Base-by-base conservation (phyloP, 2,888 invertebrate genomes). In the Noctua comes region DNA sequence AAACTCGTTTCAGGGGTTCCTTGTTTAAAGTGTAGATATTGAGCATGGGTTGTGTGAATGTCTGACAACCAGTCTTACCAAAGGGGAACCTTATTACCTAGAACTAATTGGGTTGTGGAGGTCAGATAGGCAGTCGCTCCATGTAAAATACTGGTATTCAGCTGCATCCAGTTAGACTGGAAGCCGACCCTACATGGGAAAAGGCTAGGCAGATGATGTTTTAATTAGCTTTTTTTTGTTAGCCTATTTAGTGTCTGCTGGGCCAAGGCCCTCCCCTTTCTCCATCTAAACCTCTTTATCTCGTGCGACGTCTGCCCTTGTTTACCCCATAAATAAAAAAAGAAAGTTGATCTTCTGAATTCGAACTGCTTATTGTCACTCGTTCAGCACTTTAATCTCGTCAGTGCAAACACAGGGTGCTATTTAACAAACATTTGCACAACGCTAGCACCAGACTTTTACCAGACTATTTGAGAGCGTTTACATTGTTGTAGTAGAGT, bases 341-440 rank as follows among this genome's bases (percentile, higher is more conserved):
- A 0, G 21, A 24, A 10, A 76, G 27, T 68, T 1, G 24, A 24
- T 2, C 74, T 86, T 84, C 82, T 82, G 36, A 0, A 31, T 48
- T 48, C 13, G 0, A 1, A 13, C 57, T 82, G 46, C 27, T 4
- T 36, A 62, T 43, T 77, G 86, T 18, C 72, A 36, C 3, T 27
- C 13, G 16, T 36, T 74, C 43, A 69, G 64, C 36, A 70, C 54
- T 72, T 71, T 76, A 85, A 84, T 86, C 84, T 84, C 48, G 24
- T 7, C 36, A 18, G n/a, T 74, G 57, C 54, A 77, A 81, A 77
- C 13, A 77, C 16, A 40, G 65, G 40, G 62, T 59, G 46, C 27
- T 83, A 69, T 77, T 70, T 69, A 65, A 36, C 48, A 73, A 74
- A 72, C 21, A 77, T 75, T 85, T 77, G 72, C 36, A 62, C 13